Base-by-base conservation (phyloP, 2,888 invertebrate species). In the Seladonia tumulorum region DNA sequence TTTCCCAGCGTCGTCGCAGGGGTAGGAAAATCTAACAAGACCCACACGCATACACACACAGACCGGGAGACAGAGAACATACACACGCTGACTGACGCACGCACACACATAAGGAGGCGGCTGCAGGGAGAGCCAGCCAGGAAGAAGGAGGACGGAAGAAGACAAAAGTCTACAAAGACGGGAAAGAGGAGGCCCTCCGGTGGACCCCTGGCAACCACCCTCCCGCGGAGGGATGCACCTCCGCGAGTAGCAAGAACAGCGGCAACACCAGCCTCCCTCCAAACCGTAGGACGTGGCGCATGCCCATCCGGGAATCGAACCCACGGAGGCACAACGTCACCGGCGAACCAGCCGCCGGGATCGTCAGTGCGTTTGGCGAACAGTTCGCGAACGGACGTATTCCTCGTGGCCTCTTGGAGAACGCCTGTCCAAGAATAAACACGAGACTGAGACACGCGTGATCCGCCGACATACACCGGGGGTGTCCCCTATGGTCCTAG, bases 331-430 rank as follows among this genome's bases (percentile, higher is more conserved):
- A 87, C 88, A 92, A 94, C 94, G 94, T 94, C 93, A 94, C 92
- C 94, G 94, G 93, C 92, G 93, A 94, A 94, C 94, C 91, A 88
- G 92, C 91, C 90, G 93, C 92, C 89, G 91, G 93, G 92, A 91
- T 92, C 91, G 93, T 95, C 94, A 94, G 94, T 95, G 94, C 94
- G 94, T 94, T 94, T 94, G 94, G 94, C 93, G 95, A 95, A 94
- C 94, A 93, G 93, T 94, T 94, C 93, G 94, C 93, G 94, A 92
- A 93, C 94, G 94, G 94, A 95, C 95, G 94, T 93, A 93, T 92
- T 82, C 83, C 81, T 86, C 84, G 86, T 86, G 74, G 79, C 70
- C 81, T 83, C 87, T 82, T 89, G 90, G 89, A 91, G 91, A 91
- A 91, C 90, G 87, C 74, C 78, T 53, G 47, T 72, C 83, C 76